Conservation (phyloP, 2,797 vertebrate species). For the Miichthys miiuy region DNA sequence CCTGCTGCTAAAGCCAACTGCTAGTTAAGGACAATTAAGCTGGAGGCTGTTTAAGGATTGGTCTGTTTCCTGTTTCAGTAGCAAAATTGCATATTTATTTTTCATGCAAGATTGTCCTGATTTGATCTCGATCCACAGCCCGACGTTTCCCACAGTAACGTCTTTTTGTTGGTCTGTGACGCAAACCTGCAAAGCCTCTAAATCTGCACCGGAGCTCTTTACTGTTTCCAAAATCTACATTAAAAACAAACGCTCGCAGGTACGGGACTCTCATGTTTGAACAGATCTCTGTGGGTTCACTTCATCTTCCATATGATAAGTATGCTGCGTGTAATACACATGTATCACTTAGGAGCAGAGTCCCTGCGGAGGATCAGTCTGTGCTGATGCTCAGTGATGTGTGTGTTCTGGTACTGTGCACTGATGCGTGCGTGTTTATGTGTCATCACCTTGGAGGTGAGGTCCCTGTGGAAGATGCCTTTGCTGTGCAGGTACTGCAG, state of each 20-base stretch:
- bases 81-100: neutral
- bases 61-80: neutral
- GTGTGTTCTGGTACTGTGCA: conserved; percentile 8
- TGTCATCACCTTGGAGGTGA: conserved; percentile 93
- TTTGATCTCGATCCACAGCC: neutral
- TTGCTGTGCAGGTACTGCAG: conserved; percentile 95
- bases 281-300: neutral
- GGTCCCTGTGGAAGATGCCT: conserved; percentile 96
- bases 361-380: neutral
- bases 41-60: neutral
- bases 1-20: neutral
- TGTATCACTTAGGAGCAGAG: neutral
- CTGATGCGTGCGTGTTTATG: conserved; percentile 2
- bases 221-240: conserved; percentile 1
- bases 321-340: neutral
- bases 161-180: conserved; percentile 9
- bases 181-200: conserved; percentile 16
- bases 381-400: conserved; percentile 3
- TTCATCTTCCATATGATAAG: neutral
- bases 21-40: neutral
- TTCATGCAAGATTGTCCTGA: neutral
- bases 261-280: neutral
- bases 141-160: conserved; percentile 1
- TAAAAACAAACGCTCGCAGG: neutral
- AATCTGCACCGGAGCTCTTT: conserved; percentile 9